phyloP scores from a whole-genome alignment of 2,888 invertebrate species.

The Drosophila phalerata region DNA sequence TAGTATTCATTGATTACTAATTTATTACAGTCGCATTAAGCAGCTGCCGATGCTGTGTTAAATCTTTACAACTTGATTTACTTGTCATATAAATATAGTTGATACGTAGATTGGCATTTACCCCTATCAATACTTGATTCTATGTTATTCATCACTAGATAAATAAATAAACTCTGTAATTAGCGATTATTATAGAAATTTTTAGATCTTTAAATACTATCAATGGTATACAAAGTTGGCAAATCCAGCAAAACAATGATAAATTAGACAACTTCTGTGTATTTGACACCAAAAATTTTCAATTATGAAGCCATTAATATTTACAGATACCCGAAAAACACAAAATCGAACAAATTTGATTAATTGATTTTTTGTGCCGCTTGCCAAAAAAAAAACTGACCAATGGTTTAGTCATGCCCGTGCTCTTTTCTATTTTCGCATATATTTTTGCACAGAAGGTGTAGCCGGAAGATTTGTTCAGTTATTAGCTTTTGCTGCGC shows the following conservation, averaged over 20 bases:
- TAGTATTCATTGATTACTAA: constrained; percentile 66
- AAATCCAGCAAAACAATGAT: constrained; percentile 4
- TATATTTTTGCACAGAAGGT: constrained; percentile 79
- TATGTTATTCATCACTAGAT: constrained; percentile 1
- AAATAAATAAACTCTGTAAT: constrained; percentile 4
- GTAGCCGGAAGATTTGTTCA: constrained; percentile 79
- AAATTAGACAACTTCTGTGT: constrained; percentile 17
- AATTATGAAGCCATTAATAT: constrained; percentile 83
- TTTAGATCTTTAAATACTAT: constrained; percentile 2
- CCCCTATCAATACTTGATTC: constrained; percentile 6
- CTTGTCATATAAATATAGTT: constrained; percentile 21
- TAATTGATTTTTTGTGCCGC: constrained; percentile 70
- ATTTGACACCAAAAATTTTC: constrained; percentile 59
- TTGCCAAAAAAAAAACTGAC: constrained; percentile 44
- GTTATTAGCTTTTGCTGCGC: constrained; percentile 60
- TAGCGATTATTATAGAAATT: constrained; percentile 1
- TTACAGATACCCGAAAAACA: constrained; percentile 63
- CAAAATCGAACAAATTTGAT: constrained; percentile 59
- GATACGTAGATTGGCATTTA: constrained; percentile 5
- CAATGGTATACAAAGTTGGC: not conserved
- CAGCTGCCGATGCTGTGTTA: constrained; percentile 27
- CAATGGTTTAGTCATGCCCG: constrained; percentile 59
- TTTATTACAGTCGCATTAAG: constrained; percentile 53
- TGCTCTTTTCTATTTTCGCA: constrained; percentile 79
- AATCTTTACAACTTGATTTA: constrained; percentile 29